Base-by-base conservation (phyloP, 2,888 invertebrate species). In the Diarsia rubi region DNA sequence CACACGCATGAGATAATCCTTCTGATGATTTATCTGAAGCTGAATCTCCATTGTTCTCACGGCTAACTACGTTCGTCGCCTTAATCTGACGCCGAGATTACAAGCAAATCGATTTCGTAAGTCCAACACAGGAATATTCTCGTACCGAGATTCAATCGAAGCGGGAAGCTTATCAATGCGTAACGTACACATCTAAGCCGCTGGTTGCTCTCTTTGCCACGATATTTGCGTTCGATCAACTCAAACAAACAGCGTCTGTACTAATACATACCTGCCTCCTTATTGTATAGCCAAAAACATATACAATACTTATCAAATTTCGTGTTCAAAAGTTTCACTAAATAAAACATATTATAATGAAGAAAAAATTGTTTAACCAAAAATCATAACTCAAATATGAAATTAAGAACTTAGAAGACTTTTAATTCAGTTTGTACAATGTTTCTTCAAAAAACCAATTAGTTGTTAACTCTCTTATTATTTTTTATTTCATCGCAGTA, bases 21-120 rank as follows among this genome's bases (percentile, higher is more conserved):
- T 73, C 63, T 72, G 66, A 87, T 83, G 80, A 89, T 88, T 92
- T 89, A 87, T 82, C 75, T 67, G 70, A 69, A 69, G 63, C 65
- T 76, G 74, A 78, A 82, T 83, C 74, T 90, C 88, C 88, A 90
- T 92, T 92, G 91, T 92, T 93, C 92, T 91, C 91, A 87, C 86
- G 89, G 88, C 88, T 89, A 92, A 90, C 90, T 90, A 88, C 88
- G 87, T 68, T 86, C 80, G 83, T 85, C 83, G 83, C 86, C 88
- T 90, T 91, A 92, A 93, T 92, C 91, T 89, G 78, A 78, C 82
- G 85, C 88, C 81, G 89, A 92, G 93, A 94, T 94, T 93, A 94
- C 90, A 89, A 90, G 89, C 86, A 84, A 93, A 94, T 93, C 91
- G 92, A 93, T 94, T 93, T 90, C 86, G 86, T 90, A 91, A 89